Percentiles rank a stretch among this genome's conserved stretches.
These are phyloP conservation scores for Smittia sp. DNA, from an alignment of 2,888 invertebrate species.

Conservation along the genomic window DNA sequence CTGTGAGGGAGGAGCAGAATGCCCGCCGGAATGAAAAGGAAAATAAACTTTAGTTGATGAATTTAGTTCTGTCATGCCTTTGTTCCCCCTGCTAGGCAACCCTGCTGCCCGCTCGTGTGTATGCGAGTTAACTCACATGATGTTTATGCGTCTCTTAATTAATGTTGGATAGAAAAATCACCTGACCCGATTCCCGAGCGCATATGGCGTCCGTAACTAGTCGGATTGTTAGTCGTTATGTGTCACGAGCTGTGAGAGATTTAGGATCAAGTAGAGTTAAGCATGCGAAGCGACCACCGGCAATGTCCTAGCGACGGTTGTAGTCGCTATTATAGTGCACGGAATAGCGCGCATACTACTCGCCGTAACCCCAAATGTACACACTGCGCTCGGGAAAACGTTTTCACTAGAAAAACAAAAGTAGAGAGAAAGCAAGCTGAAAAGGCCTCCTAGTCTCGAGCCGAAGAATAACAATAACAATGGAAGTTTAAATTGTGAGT, in stretches of 20 bases:
- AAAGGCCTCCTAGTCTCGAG: not conserved
- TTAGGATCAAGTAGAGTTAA: slow-evolving; percentile 2
- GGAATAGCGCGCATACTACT: not conserved
- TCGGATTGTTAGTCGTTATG: too few relatives aligned
- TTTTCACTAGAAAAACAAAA: not conserved
- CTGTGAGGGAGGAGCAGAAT: not conserved
- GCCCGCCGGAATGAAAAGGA: not conserved
- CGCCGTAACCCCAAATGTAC: not conserved
- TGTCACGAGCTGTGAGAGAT: not conserved
- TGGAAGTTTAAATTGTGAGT: slow-evolving; percentile 24
- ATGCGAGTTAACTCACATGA: not conserved
- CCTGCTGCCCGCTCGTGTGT: not conserved
- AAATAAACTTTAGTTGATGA: slow-evolving; percentile 15
- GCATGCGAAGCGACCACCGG: not conserved
- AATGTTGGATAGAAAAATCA: not conserved
- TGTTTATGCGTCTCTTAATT: slow-evolving; percentile 18
- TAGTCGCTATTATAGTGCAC: not conserved
- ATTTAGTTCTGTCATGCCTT: slow-evolving; percentile 19
- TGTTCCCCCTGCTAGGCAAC: not conserved
- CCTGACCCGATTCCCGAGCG: not conserved
- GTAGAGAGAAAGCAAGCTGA: not conserved
- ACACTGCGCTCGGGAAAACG: not conserved
- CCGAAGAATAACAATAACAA: slow-evolving; percentile 20
- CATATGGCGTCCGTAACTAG: not conserved
- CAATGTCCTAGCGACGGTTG: not conserved